Percentiles rank a stretch among this genome's conserved stretches.
phyloP scores from a whole-genome alignment of 2,888 invertebrate species.

The Congeria kusceri region DNA sequence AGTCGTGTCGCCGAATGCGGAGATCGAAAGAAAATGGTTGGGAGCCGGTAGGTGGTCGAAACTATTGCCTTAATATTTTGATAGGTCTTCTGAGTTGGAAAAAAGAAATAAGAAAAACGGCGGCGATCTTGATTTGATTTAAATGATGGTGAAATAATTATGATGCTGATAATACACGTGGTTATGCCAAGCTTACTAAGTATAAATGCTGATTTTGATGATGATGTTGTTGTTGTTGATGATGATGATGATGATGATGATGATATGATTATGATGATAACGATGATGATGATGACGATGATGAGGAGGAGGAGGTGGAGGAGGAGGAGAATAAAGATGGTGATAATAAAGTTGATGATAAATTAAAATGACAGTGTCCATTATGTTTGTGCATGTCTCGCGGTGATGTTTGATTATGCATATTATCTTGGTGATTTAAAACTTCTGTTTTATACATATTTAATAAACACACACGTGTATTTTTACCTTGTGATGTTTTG shows the following conservation, averaged over 20 bases:
- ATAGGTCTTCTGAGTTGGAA: too few species aligned
- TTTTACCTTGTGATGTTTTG: too few species aligned
- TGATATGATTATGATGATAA: not conserved
- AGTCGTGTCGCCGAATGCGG: slow-evolving; percentile 97
- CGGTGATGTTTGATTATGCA: too few species aligned
- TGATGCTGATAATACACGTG: not conserved
- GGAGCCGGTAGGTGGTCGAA: slow-evolving; percentile 92
- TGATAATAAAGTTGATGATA: slow-evolving; percentile 95
- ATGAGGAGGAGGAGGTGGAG: not conserved
- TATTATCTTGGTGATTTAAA: too few species aligned
- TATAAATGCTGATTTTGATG: too few species aligned
- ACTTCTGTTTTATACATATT: too few species aligned
- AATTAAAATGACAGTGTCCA: slow-evolving; percentile 88
- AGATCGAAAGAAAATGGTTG: slow-evolving; percentile 94
- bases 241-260: too few species aligned
- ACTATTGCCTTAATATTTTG: not conserved
- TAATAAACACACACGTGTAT: too few species aligned
- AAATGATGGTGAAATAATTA: not conserved
- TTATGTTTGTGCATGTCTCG: too few species aligned
- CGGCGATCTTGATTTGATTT: not conserved
- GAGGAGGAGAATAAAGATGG: slow-evolving; percentile 89
- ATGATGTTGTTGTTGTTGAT: too few species aligned
- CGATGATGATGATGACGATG: slow-evolving; percentile 6
- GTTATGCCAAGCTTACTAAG: too few species aligned
- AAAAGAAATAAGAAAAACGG: not conserved